A percentile compares a stretch with the other conserved stretches of the same genome.
phyloP scores from a whole-genome alignment of 1,140 invertebrate genomes.

The Ridgeia piscesae region DNA sequence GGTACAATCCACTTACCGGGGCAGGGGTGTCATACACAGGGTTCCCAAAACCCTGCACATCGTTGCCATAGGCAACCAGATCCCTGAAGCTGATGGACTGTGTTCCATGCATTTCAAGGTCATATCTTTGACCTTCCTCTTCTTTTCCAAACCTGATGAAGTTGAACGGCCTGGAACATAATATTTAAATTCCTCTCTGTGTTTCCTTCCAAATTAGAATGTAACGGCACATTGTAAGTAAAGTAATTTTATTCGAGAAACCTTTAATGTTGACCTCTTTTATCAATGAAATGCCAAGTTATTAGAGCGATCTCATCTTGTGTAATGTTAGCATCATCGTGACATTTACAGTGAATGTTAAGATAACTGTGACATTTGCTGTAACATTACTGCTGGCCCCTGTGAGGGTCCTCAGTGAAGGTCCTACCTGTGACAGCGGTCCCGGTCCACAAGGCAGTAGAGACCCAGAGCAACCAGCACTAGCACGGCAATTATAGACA shows the following conservation, averaged over 20 bases:
- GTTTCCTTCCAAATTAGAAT: background rate
- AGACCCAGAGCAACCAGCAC: background rate
- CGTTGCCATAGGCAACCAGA: background rate
- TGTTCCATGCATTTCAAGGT: background rate
- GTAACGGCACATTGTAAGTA: no score
- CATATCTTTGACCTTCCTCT: background rate
- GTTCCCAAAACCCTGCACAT: background rate
- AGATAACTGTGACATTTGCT: background rate
- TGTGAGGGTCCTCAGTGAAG: background rate
- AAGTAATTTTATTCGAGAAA: no score
- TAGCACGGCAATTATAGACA: background rate
- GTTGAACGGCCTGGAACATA: background rate
- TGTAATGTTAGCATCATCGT: no score
- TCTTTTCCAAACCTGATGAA: background rate
- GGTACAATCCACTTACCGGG: background rate
- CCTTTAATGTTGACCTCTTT: background rate
- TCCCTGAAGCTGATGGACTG: background rate
- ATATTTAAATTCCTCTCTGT: background rate
- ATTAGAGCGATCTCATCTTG: background rate
- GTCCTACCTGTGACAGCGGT: background rate
- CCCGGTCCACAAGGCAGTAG: background rate
- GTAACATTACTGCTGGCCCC: background rate
- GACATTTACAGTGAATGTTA: background rate
- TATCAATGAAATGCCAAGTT: background rate
- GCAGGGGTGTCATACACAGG: background rate